Evolutionary conservation across 1,140 invertebrate species (phyloP).

Genomic region (Drosophila pachea): DNA sequence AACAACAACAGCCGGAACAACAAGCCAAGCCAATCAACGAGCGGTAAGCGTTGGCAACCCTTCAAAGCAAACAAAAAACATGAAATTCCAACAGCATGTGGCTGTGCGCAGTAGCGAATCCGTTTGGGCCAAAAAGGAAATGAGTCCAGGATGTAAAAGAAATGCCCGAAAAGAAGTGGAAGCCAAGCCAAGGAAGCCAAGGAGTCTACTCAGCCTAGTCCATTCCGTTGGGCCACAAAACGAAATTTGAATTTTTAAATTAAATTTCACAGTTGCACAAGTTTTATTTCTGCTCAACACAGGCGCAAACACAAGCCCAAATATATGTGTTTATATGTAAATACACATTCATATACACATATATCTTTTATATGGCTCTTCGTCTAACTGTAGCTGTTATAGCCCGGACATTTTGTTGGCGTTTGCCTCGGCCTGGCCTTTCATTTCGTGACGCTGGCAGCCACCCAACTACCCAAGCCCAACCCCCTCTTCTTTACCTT

Average conservation of each 20-base stretch:
- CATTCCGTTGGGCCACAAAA: conserved; percentile 27
- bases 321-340: conserved; percentile 3
- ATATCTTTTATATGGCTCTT: conserved; percentile 18
- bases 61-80: conserved; percentile 11
- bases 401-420: conserved; percentile 52
- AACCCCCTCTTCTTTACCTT: background rate
- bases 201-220: background rate
- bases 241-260: conserved; percentile 77
- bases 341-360: background rate
- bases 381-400: conserved; percentile 69
- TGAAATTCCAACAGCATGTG: conserved; percentile 37
- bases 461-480: background rate
- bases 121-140: conserved; percentile 34
- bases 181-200: conserved; percentile 5
- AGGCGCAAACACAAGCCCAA: conserved; percentile 10
- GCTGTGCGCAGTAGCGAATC: conserved; percentile 19
- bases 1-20: too few relatives aligned
- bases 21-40: conserved; percentile 39
- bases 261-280: conserved; percentile 62
- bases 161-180: background rate
- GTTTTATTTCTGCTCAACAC: conserved; percentile 9
- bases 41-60: conserved; percentile 28
- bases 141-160: conserved; percentile 37
- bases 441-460: conserved; percentile 23
- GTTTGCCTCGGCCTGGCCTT: conserved; percentile 22